Conservation (phyloP, 2,113 vertebrate genomes). For the Gallinago undulata region DNA sequence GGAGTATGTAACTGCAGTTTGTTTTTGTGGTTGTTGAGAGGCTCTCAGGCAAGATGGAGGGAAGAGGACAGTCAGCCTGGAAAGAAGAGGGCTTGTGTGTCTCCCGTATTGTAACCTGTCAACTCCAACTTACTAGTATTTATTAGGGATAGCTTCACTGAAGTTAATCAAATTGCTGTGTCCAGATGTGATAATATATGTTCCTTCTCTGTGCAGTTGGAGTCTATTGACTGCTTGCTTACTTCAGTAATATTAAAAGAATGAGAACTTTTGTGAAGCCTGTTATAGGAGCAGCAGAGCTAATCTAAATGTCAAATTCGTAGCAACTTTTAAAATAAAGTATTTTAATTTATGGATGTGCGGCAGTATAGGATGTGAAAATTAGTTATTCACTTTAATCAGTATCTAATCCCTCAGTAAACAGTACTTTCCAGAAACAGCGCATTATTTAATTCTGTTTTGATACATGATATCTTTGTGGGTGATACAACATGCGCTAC, state of each 20-base stretch:
- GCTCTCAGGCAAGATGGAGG: not conserved
- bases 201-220: not conserved
- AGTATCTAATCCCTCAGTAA: not conserved
- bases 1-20: not conserved
- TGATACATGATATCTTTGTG: not conserved
- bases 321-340: not conserved
- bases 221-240: not conserved
- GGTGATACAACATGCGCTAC: not conserved
- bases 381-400: not conserved
- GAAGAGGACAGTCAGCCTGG: not conserved
- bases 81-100: not conserved
- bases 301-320: not conserved
- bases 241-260: not conserved
- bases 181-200: not conserved
- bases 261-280: not conserved
- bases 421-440: not conserved
- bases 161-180: not conserved
- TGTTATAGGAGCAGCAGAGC: not conserved
- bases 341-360: not conserved
- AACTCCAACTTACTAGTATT: not conserved
- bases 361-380: not conserved
- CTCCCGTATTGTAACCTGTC: not conserved
- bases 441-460: not conserved
- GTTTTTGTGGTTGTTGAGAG: not conserved
- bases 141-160: not conserved